These are phyloP conservation scores for Muntiacus muntjak DNA, from an alignment of 2,113 vertebrate species.

Conservation along the genomic window DNA sequence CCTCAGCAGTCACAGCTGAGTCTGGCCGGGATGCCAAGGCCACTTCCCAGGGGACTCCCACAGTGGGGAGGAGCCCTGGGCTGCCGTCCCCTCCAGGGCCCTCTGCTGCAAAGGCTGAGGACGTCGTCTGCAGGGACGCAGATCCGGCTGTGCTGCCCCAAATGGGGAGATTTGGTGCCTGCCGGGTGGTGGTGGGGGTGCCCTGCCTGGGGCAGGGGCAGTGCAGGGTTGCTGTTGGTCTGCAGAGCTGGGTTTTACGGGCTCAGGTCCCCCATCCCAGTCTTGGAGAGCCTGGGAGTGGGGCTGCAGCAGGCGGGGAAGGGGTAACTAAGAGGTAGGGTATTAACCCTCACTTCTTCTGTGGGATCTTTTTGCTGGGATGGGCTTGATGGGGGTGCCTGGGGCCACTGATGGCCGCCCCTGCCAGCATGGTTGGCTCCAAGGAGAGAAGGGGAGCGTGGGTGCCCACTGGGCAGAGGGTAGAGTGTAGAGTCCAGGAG, in stretches of 20 bases:
- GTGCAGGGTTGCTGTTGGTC: not conserved
- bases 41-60: rapidly evolving
- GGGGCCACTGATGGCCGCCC: not conserved
- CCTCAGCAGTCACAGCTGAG: not conserved
- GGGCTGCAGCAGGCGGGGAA: rapidly evolving
- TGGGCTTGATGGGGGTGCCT: rapidly evolving
- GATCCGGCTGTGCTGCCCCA: not conserved
- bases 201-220: not conserved
- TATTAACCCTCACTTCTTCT: not conserved
- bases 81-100: rapidly evolving
- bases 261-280: not conserved
- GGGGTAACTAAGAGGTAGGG: rapidly evolving
- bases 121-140: not conserved
- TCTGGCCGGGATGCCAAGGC: not conserved
- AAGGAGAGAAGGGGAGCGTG: not conserved
- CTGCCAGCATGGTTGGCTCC: not conserved
- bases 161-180: not conserved
- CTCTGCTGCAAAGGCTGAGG: not conserved
- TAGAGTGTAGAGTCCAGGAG: not conserved
- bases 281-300: not conserved
- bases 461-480: not conserved
- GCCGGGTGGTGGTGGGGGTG: not conserved
- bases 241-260: not conserved
- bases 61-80: not conserved
- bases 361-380: not conserved